phyloP scores from a whole-genome alignment of 2,888 invertebrate genomes.

The Epiblema foenella region DNA sequence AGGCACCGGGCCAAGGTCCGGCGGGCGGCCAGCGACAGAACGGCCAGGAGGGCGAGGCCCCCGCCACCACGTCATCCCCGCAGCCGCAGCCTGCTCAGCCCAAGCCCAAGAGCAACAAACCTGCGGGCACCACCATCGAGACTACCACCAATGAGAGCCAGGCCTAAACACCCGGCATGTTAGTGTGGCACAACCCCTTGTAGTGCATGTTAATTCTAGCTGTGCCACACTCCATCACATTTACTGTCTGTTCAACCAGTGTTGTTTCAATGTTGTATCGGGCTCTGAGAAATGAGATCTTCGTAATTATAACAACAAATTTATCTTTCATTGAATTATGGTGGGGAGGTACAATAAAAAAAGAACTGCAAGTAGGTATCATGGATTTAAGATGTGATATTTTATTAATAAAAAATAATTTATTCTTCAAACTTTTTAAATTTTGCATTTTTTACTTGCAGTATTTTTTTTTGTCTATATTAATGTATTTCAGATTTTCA shows the following conservation, averaged over 20 bases:
- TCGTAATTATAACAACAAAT: slow-evolving; percentile 55
- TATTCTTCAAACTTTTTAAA: slow-evolving; percentile 58
- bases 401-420: slow-evolving; percentile 70
- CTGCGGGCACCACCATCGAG: slow-evolving; percentile 73
- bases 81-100: slow-evolving; percentile 61
- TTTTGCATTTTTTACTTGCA: slow-evolving; percentile 45
- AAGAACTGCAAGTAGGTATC: slow-evolving; percentile 79
- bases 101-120: slow-evolving; percentile 69
- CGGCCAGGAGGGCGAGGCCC: slow-evolving; percentile 68
- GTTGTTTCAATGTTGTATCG: slow-evolving; percentile 63
- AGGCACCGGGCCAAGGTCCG: slow-evolving; percentile 53
- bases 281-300: slow-evolving; percentile 58
- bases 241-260: slow-evolving; percentile 57
- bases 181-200: slow-evolving; percentile 65
- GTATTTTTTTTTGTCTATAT: slow-evolving; percentile 43
- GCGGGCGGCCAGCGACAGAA: slow-evolving; percentile 59
- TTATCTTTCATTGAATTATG: slow-evolving; percentile 55
- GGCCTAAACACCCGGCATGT: slow-evolving; percentile 66
- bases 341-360: slow-evolving; percentile 59
- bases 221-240: slow-evolving; percentile 66
- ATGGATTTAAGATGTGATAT: slow-evolving; percentile 82
- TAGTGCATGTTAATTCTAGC: slow-evolving; percentile 74
- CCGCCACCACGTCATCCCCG: slow-evolving; percentile 56
- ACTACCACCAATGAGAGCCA: slow-evolving; percentile 82
- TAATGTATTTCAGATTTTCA: slow-evolving; percentile 39